A percentile compares a stretch with the other conserved stretches of the same genome.
Evolutionary conservation across 2,888 invertebrate genomes (phyloP).

Genomic region (Sylvicola fuscatus): DNA sequence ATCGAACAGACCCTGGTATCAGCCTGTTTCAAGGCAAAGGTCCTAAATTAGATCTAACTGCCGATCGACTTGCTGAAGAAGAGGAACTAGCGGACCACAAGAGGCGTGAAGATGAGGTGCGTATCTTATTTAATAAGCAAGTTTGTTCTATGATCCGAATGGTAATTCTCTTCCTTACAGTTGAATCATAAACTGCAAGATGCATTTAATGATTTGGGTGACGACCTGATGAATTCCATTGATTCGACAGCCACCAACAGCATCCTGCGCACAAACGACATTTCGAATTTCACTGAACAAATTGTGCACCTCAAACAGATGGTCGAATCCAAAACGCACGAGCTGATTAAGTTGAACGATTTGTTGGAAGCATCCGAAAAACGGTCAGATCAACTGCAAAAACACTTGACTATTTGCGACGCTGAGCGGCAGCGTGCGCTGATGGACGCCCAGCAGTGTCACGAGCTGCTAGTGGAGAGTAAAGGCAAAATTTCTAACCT

Average conservation of each 20-base stretch:
- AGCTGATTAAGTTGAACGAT: conserved; percentile 25
- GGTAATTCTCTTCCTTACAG: conserved; percentile 22
- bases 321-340: conserved; percentile 5
- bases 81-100: conserved; percentile 47
- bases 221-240: conserved; percentile 42
- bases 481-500: conserved; percentile 21
- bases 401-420: conserved; percentile 32
- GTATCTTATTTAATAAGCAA: conserved; percentile 6
- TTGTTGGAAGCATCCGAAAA: conserved; percentile 13
- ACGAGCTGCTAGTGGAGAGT: conserved; percentile 34
- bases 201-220: conserved; percentile 45
- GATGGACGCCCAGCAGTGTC: conserved; percentile 36
- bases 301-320: conserved; percentile 2
- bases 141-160: not conserved
- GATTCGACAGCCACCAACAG: conserved; percentile 28
- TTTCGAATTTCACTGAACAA: not conserved
- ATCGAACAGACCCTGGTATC: conserved; percentile 38
- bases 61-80: conserved; percentile 43
- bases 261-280: not conserved
- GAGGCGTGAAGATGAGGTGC: conserved; percentile 42
- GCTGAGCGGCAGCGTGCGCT: conserved; percentile 38
- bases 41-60: conserved; percentile 41
- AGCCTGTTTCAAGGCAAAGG: conserved; percentile 49
- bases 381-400: conserved; percentile 30
- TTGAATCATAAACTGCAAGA: conserved; percentile 38